Conservation (phyloP, 2,888 invertebrate species). For the Epirrhoe tristata region DNA sequence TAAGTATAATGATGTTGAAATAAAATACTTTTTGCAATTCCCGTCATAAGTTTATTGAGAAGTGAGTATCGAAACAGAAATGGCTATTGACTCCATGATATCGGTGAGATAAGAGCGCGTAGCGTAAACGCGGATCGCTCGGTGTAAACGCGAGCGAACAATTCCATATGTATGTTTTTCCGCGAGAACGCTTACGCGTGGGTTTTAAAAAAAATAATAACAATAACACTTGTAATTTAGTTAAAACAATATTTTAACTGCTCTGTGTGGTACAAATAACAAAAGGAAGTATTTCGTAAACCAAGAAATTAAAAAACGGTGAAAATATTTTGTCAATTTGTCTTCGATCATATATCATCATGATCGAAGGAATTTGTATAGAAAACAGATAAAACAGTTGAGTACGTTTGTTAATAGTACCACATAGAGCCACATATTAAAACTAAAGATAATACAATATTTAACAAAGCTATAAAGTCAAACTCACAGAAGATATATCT, state of each 20-base stretch:
- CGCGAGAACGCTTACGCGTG: neutral
- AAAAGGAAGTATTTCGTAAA: neutral
- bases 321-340: neutral
- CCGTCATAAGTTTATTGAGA: constrained; percentile 33
- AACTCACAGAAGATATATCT: neutral
- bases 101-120: constrained; percentile 1
- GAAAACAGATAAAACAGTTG: too few species aligned
- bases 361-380: too few species aligned
- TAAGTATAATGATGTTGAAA: neutral
- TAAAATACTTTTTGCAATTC: constrained; percentile 35
- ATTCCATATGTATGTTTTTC: neutral
- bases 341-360: too few species aligned
- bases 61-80: constrained; percentile 28
- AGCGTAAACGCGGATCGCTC: neutral
- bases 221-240: constrained; percentile 37
- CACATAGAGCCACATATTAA: constrained; percentile 1
- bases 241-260: constrained; percentile 30
- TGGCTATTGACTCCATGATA: constrained; percentile 19
- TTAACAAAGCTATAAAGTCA: neutral
- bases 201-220: constrained; percentile 16
- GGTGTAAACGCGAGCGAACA: constrained; percentile 6
- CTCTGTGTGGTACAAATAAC: constrained; percentile 20
- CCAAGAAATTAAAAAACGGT: neutral
- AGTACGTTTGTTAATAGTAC: constrained; percentile 4
- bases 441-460: constrained; percentile 21